phyloP scores from a whole-genome alignment of 2,888 invertebrate species.

The Epinotia bilunana region DNA sequence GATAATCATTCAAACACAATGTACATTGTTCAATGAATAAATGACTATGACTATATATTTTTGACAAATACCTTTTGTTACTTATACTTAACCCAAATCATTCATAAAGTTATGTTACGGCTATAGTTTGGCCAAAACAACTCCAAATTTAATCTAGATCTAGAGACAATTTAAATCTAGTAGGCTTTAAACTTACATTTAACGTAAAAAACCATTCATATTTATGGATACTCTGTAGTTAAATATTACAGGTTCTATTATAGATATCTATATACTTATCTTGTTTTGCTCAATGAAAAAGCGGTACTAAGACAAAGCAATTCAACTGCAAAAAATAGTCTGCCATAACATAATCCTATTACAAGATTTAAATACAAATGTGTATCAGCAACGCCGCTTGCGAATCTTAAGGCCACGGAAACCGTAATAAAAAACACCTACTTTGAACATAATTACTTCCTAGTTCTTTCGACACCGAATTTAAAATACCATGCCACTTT shows the following conservation, averaged over 20 bases:
- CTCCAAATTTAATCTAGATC: not conserved
- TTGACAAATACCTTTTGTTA: too few species aligned
- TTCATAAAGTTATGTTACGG: not conserved
- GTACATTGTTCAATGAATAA: too few species aligned
- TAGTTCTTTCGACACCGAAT: conserved; percentile 43
- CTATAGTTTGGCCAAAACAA: not conserved
- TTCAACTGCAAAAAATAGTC: not conserved
- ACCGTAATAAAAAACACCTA: conserved; percentile 50
- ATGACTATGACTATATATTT: too few species aligned
- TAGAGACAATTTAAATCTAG: not conserved
- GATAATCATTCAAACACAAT: too few species aligned
- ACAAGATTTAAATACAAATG: conserved; percentile 23
- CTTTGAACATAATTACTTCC: conserved; percentile 50
- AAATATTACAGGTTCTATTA: not conserved
- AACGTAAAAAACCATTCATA: not conserved
- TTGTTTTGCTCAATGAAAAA: conserved; percentile 2
- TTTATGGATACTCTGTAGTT: not conserved
- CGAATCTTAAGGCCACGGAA: conserved; percentile 51
- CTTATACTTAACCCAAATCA: too few species aligned
- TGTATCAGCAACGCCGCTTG: conserved; percentile 15
- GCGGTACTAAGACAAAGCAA: conserved; percentile 7
- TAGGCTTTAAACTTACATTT: not conserved
- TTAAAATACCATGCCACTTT: conserved; percentile 2
- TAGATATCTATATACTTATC: not conserved
- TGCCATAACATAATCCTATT: conserved; percentile 17